Conservation (phyloP, 1,140 invertebrate species). For the Drosophila simulans region DNA sequence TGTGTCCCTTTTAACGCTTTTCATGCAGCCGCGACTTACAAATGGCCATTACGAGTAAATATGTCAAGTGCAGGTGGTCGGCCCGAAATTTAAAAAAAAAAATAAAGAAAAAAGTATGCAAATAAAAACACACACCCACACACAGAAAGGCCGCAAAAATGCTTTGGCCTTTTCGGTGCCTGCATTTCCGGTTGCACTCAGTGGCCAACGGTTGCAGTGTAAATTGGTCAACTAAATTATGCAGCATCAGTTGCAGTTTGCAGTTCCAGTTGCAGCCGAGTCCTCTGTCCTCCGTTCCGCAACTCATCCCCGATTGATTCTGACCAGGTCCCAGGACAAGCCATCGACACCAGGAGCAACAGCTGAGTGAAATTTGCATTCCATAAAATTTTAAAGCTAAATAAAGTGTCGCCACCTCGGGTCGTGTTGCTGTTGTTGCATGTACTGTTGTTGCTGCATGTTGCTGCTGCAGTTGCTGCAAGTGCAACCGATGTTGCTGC, state of each 20-base stretch:
- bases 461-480: neutral
- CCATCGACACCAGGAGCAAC: slow-evolving; percentile 50
- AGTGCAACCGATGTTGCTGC: slow-evolving; percentile 9
- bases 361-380: slow-evolving; percentile 73
- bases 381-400: slow-evolving; percentile 73
- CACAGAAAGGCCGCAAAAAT: slow-evolving; percentile 12
- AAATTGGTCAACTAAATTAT: slow-evolving; percentile 84
- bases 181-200: slow-evolving; percentile 83
- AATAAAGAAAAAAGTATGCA: slow-evolving; percentile 3
- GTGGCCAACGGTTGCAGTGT: slow-evolving; percentile 66
- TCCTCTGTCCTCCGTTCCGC: neutral
- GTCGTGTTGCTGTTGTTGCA: slow-evolving; percentile 3
- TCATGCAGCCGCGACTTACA: slow-evolving; percentile 56
- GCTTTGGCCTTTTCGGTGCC: slow-evolving; percentile 49
- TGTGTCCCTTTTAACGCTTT: neutral
- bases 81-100: neutral
- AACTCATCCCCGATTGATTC: neutral
- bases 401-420: slow-evolving; percentile 59
- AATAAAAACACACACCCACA: slow-evolving; percentile 12
- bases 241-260: slow-evolving; percentile 78
- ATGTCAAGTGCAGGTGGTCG: slow-evolving; percentile 81
- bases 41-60: slow-evolving; percentile 76
- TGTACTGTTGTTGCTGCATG: neutral
- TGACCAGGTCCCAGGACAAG: neutral
- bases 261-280: slow-evolving; percentile 54